Evolutionary conservation across 2,797 vertebrate species (phyloP), one percentile per base, ranked within the genome.

Genomic region (Distichodus sexfasciatus): DNA sequence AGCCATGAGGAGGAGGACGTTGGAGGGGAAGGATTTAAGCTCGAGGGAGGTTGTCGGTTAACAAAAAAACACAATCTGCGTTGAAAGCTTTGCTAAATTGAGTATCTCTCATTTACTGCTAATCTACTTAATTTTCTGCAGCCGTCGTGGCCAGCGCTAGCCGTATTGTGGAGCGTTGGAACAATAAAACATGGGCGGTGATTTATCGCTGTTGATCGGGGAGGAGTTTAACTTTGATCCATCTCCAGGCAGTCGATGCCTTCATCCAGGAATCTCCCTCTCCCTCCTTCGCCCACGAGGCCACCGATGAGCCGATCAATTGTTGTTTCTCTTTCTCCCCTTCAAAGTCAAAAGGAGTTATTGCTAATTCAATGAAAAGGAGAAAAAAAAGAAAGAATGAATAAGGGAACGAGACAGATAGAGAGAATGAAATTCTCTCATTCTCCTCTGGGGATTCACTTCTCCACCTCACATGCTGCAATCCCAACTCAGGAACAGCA

Each of bases 11-110:
- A 86, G 79, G 61, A 47, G 12, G 26, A 47, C 65, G 44, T 72
- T 76, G 59, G 21, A 29, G 46, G 66, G 63, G 76, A 79, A 67
- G 2, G 6, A 72, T 86, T 86, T 86, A 86, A 84, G 78, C 77
- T 68, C 6, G n/a, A n/a, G 40, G 40, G n/a, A 4, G 5, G 40
- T 15, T n/a, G n/a, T n/a, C n/a, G n/a, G n/a, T n/a, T n/a, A n/a
- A n/a, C n/a, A n/a, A 12, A 15, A 14, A 44, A 78, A 80, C 71
- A 63, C 75, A 36, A 36, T n/a, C n/a, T 17, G 50, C 19, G 12
- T 51, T 61, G 11, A 29, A 21, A 68, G 43, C 31, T 21, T 67
- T 46, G n/a, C 66, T 67, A 40, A 70, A 73, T 63, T 70, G 24
- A 55, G 21, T 28, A 35, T 17, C 41, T 35, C 41, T 44, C 41